phyloP scores from a whole-genome alignment of 2,888 invertebrate genomes.

The Philopedon plagiatum region DNA sequence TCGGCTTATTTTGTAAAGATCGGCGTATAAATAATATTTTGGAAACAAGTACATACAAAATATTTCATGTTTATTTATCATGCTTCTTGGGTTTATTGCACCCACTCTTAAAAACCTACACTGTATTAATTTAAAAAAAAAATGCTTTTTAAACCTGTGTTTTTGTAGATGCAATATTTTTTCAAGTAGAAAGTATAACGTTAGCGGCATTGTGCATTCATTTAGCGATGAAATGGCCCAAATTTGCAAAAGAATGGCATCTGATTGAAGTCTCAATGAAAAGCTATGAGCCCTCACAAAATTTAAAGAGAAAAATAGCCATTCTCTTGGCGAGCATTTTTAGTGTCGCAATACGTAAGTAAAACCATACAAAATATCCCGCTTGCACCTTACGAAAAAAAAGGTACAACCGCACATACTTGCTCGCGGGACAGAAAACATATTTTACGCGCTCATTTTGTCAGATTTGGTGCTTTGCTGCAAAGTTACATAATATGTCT shows the following conservation, averaged over 20 bases:
- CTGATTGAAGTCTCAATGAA: slow-evolving; percentile 49
- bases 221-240: slow-evolving; percentile 53
- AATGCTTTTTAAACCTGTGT: too few species aligned
- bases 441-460: too few species aligned
- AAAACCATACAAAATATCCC: background rate
- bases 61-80: too few species aligned
- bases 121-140: too few species aligned
- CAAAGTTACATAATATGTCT: too few species aligned
- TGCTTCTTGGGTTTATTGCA: too few species aligned
- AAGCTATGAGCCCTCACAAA: slow-evolving; percentile 44
- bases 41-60: slow-evolving; percentile 27
- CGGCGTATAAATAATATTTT: slow-evolving; percentile 27
- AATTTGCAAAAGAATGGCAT: slow-evolving; percentile 54
- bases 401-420: too few species aligned
- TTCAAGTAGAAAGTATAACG: slow-evolving; percentile 35
- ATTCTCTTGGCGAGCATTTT: slow-evolving; percentile 12
- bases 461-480: too few species aligned
- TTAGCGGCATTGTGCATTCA: slow-evolving; percentile 43
- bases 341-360: slow-evolving; percentile 31
- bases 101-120: too few species aligned
- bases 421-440: too few species aligned
- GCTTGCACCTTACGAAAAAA: too few species aligned
- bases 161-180: slow-evolving; percentile 45
- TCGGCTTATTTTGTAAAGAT: slow-evolving; percentile 15
- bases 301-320: slow-evolving; percentile 46